Conservation (phyloP, 2,888 invertebrate species). For the Torymus aiolomorphi region DNA sequence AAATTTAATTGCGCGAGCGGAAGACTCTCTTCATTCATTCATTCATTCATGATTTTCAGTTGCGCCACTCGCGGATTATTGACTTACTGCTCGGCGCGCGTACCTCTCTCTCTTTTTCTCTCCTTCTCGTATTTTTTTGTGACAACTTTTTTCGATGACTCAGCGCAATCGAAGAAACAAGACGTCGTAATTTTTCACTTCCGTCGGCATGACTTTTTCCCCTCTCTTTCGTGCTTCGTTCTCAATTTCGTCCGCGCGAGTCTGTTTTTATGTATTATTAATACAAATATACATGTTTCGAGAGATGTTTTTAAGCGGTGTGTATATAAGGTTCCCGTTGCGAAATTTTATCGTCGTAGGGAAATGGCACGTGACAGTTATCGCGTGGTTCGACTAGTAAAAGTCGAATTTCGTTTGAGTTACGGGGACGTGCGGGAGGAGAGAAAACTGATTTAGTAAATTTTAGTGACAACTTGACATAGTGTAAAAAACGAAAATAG, state of each 20-base stretch:
- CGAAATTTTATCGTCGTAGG: no score
- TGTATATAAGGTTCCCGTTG: no score
- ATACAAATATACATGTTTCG: no score
- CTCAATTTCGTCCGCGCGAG: not conserved
- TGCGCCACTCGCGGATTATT: not conserved
- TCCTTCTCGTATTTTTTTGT: not conserved
- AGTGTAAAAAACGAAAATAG: constrained; percentile 32
- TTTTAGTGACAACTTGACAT: constrained; percentile 14
- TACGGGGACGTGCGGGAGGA: not conserved
- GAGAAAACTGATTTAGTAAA: not conserved
- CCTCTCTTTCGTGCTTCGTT: not conserved
- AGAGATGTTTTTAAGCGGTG: no score
- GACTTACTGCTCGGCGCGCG: not conserved
- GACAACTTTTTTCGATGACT: no score
- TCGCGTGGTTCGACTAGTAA: not conserved
- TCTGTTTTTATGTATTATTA: no score
- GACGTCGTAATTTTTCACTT: no score
- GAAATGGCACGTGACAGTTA: no score
- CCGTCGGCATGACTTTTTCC: no score
- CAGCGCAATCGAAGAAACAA: no score
- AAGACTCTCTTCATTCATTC: not conserved
- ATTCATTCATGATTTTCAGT: constrained; percentile 16
- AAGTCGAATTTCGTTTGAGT: constrained; percentile 29
- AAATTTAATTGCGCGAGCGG: constrained; percentile 24
- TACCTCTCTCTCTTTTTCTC: not conserved